These are phyloP conservation scores for Paradisaea rubra DNA, from an alignment of 2,113 vertebrate species.

Conservation along the genomic window DNA sequence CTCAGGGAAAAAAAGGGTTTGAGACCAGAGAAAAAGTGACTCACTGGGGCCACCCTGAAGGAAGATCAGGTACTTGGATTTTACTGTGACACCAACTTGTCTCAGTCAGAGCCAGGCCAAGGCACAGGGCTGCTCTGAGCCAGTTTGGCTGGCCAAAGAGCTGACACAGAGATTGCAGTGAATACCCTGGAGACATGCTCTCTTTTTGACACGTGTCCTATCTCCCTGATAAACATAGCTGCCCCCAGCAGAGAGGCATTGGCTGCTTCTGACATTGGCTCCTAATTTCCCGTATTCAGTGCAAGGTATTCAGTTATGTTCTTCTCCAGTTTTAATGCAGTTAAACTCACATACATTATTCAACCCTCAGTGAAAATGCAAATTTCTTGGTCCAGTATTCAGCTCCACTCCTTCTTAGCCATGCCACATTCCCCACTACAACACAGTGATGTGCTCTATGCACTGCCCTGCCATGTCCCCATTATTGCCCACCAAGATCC, in stretches of 20 bases:
- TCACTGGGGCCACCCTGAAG: background rate
- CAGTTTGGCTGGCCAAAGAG: background rate
- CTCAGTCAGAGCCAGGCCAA: background rate
- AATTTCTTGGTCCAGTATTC: background rate
- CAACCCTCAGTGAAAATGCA: background rate
- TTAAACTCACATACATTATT: background rate
- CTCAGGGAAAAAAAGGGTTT: fast-evolving
- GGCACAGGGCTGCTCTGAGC: background rate
- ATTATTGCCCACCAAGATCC: background rate
- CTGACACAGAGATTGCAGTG: background rate
- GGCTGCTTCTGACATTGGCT: background rate
- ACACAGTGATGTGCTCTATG: background rate
- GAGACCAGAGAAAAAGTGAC: background rate
- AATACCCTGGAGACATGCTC: background rate
- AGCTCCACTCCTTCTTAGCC: background rate
- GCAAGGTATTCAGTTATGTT: background rate
- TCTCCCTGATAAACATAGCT: background rate
- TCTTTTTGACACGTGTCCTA: background rate
- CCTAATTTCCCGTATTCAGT: background rate
- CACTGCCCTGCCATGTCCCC: background rate
- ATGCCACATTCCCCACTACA: background rate
- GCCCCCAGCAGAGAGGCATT: background rate
- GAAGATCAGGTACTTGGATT: background rate
- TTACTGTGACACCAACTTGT: background rate
- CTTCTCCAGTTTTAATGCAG: background rate